phyloP scores from a whole-genome alignment of 2,888 invertebrate species.

The Cryptus viduatorius region DNA sequence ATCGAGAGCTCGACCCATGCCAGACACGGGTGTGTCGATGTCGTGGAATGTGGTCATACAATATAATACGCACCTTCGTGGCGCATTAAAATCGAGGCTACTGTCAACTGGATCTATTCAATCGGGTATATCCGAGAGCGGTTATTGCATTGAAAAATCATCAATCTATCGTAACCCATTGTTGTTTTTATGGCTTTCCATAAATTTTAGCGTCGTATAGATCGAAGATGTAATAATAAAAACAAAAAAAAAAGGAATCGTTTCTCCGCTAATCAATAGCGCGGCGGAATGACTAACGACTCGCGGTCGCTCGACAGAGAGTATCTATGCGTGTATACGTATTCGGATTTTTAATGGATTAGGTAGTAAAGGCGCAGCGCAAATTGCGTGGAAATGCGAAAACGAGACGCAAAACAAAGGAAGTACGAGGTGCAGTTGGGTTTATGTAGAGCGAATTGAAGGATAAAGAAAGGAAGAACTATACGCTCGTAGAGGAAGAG shows the following conservation, averaged over 20 bases:
- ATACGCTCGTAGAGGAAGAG: slow-evolving; percentile 8
- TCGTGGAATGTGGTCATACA: slow-evolving; percentile 68
- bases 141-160: slow-evolving; percentile 15
- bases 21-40: slow-evolving; percentile 70
- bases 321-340: background rate
- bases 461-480: slow-evolving; percentile 30
- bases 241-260: slow-evolving; percentile 25
- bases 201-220: slow-evolving; percentile 25
- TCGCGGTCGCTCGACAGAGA: background rate
- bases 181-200: slow-evolving; percentile 47
- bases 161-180: slow-evolving; percentile 47
- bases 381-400: slow-evolving; percentile 74
- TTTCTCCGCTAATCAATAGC: background rate
- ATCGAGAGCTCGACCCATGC: slow-evolving; percentile 65
- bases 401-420: slow-evolving; percentile 78
- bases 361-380: slow-evolving; percentile 42
- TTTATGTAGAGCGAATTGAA: slow-evolving; percentile 11
- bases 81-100: slow-evolving; percentile 69
- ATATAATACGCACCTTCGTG: slow-evolving; percentile 69
- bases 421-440: slow-evolving; percentile 66
- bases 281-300: slow-evolving; percentile 8
- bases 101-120: slow-evolving; percentile 65
- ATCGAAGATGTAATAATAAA: slow-evolving; percentile 15
- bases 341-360: slow-evolving; percentile 8
- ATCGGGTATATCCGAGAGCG: slow-evolving; percentile 14